Base-by-base conservation (phyloP, 2,113 vertebrate genomes). In the Austrofundulus limnaeus region DNA sequence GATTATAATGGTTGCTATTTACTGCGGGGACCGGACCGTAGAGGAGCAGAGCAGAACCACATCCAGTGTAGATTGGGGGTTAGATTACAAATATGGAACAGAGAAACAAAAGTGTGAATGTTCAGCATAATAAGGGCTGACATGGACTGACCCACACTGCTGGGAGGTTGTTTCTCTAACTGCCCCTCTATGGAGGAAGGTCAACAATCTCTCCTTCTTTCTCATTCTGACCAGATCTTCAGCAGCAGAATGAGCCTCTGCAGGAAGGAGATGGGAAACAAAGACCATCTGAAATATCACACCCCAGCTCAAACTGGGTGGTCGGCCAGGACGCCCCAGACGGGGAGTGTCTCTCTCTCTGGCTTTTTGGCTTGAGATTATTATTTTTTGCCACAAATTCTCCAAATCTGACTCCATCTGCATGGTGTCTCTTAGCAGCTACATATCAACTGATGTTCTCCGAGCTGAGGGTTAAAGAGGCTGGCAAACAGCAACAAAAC, bases 241-340 rank as follows among this genome's bases (percentile, higher is more conserved):
- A 9, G 20, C 59, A 5, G 28, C 45, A 67, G 10, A 64, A 53
- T 17, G 45, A 59, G 66, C 34, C 49, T 19, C 11, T 16, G 2
- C 28, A 76, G 78, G 66, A 77, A 78, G 66, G 72, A 67, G 72
- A 52, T 24, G 61, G 70, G 66, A 83, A 80, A 78, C 81, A 84
- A 70, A 58, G 73, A 56, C 50, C 72, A 64, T 77, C 73, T 78
- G 86, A 88, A 68, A 57, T 5, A 47, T 80, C 74, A 21, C 61
- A 68, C 58, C 24, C 61, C 8, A 63, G 66, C 23, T 38, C 78
- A 77, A 38, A 62, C 64, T 85, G 83, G 85, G 88, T 79, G 88
- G 85, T 64, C 81, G 2, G 14, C 39, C 12, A n/a, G 58, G 25
- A 45, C 11, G 20, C 43, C 52, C 21, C 46, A 58, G 51, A 61